Conservation (phyloP, 2,888 invertebrate genomes). For the Plagodis pulveraria region DNA sequence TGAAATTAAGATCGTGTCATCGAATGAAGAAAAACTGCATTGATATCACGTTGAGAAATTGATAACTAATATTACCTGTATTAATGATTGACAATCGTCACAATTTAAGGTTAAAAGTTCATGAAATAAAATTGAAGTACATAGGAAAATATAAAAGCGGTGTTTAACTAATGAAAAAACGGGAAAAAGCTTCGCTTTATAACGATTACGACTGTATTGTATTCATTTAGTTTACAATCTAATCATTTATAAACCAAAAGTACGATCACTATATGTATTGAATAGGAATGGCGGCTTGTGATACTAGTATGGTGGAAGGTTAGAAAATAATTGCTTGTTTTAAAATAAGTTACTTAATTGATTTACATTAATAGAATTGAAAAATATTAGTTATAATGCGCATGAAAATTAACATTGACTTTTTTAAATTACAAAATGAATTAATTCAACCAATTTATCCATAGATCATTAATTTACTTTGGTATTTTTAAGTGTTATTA, state of each 20-base stretch:
- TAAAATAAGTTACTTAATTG: constrained; percentile 34
- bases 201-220: constrained; percentile 65
- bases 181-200: constrained; percentile 77
- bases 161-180: constrained; percentile 58
- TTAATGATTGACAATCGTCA: constrained; percentile 15
- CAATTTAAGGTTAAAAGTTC: constrained; percentile 48
- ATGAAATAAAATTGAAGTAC: constrained; percentile 40
- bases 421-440: too few species aligned
- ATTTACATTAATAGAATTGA: constrained; percentile 17
- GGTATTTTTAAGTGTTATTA: constrained; percentile 33
- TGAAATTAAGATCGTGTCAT: constrained; percentile 12
- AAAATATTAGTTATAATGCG: too few species aligned
- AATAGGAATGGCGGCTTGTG: constrained; percentile 80
- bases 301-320: constrained; percentile 63
- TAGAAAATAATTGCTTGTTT: constrained; percentile 43
- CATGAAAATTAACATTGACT: too few species aligned
- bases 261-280: constrained; percentile 63
- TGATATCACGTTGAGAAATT: neutral
- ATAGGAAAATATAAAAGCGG: constrained; percentile 57
- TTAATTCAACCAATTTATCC: too few species aligned
- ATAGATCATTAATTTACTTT: neutral
- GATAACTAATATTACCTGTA: neutral
- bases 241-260: constrained; percentile 45
- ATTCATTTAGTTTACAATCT: constrained; percentile 43
- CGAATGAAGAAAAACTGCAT: neutral